Evolutionary conservation across 92 coral and sea anemone genomes (phyloP), one percentile per base, ranked within the genome.

Genomic region (Palythoa heliodiscus): DNA sequence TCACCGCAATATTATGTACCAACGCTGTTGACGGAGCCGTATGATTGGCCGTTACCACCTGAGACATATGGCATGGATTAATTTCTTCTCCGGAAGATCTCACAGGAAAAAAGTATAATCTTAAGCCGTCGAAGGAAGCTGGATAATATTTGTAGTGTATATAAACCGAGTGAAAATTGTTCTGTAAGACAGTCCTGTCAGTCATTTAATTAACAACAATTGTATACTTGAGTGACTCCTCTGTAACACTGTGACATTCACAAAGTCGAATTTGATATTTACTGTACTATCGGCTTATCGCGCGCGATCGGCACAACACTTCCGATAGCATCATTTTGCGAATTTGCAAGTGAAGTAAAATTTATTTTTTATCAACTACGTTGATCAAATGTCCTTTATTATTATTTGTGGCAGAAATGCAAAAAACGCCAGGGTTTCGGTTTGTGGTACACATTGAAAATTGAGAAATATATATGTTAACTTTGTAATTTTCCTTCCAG

Each of bases 21-120:
- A 84, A 87, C 76, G 48, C 77, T 82, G 84, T 53, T 70, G 86
- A 75, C 39, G 78, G 78, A 52, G 82, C 67, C 11, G 61, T 38
- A 71, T 90, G 95, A 94, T 94, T 94, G 98, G 98, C 90, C 76
- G 98, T 94, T 94, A 93, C 98, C 98, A 94, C 95, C 98, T 88
- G 90, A 84, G 88, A 88, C 98, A 94, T 95, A 92, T 94, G 98
- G 91, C 91, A 75, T 23, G 86, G 85, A 86, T 86, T 87, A 82
- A 83, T 88, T 88, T 82, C 73, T 39, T 43, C 86, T 70, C 95
- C 95, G 95, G 92, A 92, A 94, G 92, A 89, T 94, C 95, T 88
- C 98, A 92, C 77, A 93, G 89, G 98, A 94, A 92, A 89, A 73
- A 90, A 77, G 60, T 39, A 66, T 22, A 48, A 80, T 50, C 61